Base-by-base conservation (phyloP, 2,113 vertebrate genomes). In the Sialia sialis region DNA sequence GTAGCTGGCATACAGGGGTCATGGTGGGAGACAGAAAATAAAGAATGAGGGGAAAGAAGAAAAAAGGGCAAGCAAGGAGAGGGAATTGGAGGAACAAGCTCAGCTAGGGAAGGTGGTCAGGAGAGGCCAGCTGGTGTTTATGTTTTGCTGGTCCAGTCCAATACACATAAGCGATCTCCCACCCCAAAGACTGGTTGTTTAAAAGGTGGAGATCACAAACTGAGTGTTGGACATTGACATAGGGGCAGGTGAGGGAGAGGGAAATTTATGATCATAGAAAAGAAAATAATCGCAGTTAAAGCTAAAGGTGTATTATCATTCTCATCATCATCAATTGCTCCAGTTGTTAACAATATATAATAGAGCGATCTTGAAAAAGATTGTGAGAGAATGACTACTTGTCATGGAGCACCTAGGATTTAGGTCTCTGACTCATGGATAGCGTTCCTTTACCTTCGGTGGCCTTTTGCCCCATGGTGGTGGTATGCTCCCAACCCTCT, bases 401-500 rank as follows among this genome's bases (percentile, higher is more conserved):
- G 64, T 64, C 49, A 13, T 34, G 49, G 32, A 89, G 23, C 29
- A 80, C 59, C 27, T 22, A 11, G 22, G 38, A 67, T 58, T 58
- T 43, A 16, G 27, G 58, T 38, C 19, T 54, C 66, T 64, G n/a
- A 36, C 36, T 66, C 34, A 36, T 19, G 0, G 0, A 3, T 2
- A 51, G 32, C 7, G 0, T 58, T 82, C 54, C 74, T 29, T 76
- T 80, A 29, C 54, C 34, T 69, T 56, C 34, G 27, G 26, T 41
- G 0, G 1, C 43, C 20, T 72, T 62, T 48, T 46, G 66, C 29
- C 19, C 4, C 0, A 3, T 7, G 8, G 2, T 13, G 16, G 27
- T 30, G 49, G 12, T 22, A 41, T 38, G 43, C 30, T 70, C 18
- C 16, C 41, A 30, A 41, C 49, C 16, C 36, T 70, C 18, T 58